These are phyloP conservation scores for Phyllopteryx taeniolatus DNA, from an alignment of 2,113 vertebrate species.

Conservation along the genomic window DNA sequence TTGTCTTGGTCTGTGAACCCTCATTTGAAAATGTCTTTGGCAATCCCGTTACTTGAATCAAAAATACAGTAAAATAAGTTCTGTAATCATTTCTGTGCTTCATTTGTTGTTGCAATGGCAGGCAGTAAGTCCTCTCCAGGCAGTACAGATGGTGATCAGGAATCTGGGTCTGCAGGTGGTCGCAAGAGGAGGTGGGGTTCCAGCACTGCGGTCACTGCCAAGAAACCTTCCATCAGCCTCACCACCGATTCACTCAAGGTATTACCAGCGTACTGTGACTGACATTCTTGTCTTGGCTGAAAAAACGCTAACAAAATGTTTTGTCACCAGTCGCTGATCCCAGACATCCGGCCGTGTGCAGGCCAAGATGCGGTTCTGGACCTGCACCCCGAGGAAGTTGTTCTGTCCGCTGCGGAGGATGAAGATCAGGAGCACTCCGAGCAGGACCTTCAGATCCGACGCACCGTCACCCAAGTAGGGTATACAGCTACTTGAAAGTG, in stretches of 20 bases:
- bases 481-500: neutral
- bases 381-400: slow-evolving; percentile 84
- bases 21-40: no score
- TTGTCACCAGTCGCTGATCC: slow-evolving; percentile 82
- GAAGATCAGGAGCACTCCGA: slow-evolving; percentile 74
- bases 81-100: neutral
- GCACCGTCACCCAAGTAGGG: slow-evolving; percentile 86
- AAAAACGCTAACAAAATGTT: neutral
- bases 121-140: slow-evolving; percentile 70
- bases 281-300: neutral
- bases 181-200: slow-evolving; percentile 89
- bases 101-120: slow-evolving; percentile 21
- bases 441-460: slow-evolving; percentile 85
- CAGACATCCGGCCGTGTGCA: slow-evolving; percentile 78
- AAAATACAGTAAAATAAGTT: neutral
- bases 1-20: no score
- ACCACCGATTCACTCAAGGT: slow-evolving; percentile 92
- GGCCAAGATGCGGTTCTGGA: slow-evolving; percentile 83
- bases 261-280: neutral
- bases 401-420: slow-evolving; percentile 82
- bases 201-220: slow-evolving; percentile 83
- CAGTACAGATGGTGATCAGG: slow-evolving; percentile 69
- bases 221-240: slow-evolving; percentile 91
- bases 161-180: slow-evolving; percentile 69
- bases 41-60: neutral